Evolutionary conservation across 2,797 vertebrate species (phyloP), one percentile per base, ranked within the genome.

Genomic region (Sparidentex hasta): DNA sequence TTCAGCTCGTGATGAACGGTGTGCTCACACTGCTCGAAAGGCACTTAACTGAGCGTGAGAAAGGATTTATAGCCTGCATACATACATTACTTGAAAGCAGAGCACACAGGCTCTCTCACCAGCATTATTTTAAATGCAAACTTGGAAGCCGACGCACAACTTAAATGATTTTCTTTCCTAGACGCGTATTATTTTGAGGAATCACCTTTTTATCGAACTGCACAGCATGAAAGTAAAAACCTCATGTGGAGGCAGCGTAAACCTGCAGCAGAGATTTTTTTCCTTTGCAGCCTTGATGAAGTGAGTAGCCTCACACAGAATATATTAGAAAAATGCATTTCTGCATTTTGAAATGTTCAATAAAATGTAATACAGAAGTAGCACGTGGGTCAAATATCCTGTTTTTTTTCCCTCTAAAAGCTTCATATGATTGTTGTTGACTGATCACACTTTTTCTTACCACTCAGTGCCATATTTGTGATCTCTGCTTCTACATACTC

Each of bases 391-490:
- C 48, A 73, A 50, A 78, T 71, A 2, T 74, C 9, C 8, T 33
- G 52, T 69, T 71, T 81, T 68, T 69, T 71, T 81, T 64, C 41
- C 65, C 38, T 44, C 46, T 58, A n/a, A 80, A 68, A 78, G 48
- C 78, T 65, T 81, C 57, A 68, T 58, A 80, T 76, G 83, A 89
- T 87, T 90, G 85, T 92, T 83, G 75, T 85, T 83, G 51, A 86
- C 78, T 65, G 71, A 80, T 85, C 57, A 73, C 78, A 80, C 72
- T 68, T 61, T 78, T 86, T 84, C 65, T 77, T 74, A 88, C 90
- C 87, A 88, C 87, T 82, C 80, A 84, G 92, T 94, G 92, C 93
- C 93, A 94, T 92, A 93, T 65, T 72, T 86, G 85, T 84, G 65
- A 84, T 83, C 79, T 85, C 80, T 80, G 69, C 74, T 79, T 80